phyloP scores from a whole-genome alignment of 1,140 invertebrate genomes.

The Akabosia matsudoensis region DNA sequence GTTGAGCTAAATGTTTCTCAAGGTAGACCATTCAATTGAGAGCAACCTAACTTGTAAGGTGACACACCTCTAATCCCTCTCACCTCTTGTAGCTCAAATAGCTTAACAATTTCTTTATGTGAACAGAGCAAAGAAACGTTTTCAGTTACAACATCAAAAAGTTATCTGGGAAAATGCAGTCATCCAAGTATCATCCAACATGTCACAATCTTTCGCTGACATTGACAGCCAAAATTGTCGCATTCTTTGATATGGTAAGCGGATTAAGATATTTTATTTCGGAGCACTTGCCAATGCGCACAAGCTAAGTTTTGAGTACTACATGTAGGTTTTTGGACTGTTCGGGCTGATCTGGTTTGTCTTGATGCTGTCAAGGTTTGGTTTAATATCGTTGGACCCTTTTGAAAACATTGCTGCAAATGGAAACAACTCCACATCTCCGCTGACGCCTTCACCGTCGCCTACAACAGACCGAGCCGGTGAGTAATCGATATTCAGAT shows the following conservation, averaged over 20 bases:
- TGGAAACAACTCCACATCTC: not conserved
- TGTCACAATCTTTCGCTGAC: constrained; percentile 16
- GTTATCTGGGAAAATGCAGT: not conserved
- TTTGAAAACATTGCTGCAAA: constrained; percentile 18
- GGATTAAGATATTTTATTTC: not conserved
- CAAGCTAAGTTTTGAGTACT: no score
- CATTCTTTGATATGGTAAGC: constrained; percentile 32
- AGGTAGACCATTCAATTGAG: not conserved
- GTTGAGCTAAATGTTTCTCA: no score
- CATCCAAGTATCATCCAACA: constrained; percentile 28
- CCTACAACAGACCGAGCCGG: not conserved
- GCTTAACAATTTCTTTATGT: no score
- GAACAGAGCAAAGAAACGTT: not conserved
- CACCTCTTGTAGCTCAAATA: no score
- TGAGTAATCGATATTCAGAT: no score
- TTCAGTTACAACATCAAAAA: no score
- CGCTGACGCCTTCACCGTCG: not conserved
- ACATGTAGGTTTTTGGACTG: constrained; percentile 23
- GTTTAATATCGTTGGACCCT: constrained; percentile 28
- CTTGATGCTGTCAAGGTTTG: constrained; percentile 24
- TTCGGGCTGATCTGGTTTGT: constrained; percentile 34
- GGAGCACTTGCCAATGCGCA: no score
- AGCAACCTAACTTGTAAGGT: no score
- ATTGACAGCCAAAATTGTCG: constrained; percentile 19
- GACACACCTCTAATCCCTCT: no score